Evolutionary conservation across 2,113 vertebrate species (phyloP), one percentile per base, ranked within the genome.

Genomic region (Petrocephalus microphthalmus): DNA sequence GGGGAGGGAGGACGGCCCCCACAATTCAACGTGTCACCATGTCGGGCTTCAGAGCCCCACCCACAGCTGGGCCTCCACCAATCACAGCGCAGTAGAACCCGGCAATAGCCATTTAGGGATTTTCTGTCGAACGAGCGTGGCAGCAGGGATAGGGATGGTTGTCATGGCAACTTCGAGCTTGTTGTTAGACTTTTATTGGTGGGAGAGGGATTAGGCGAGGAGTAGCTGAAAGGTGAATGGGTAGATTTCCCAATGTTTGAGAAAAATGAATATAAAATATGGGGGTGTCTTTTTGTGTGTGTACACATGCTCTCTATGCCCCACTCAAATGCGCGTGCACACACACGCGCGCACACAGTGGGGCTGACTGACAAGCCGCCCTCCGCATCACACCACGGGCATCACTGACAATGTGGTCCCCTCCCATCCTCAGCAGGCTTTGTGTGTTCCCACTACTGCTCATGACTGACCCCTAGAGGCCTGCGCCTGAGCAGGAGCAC

Each of bases 141-240:
- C 54, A 49, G 53, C 54, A 60, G 78, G 78, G 78, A 25, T 78
- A 67, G 53, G 19, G 51, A 25, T 19, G 74, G 91, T 91, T 84
- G 91, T 90, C 90, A 90, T 88, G 86, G 90, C 87, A 82, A 91
- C 88, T 53, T 53, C 2, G 52, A 37, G 89, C 87, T 87, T 57
- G 67, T 87, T 87, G 83, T 89, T 52, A 42, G 45, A 53, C 33
- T 88, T 71, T 37, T 15, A 74, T 33, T 47, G 29, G 88, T 33
- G 57, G 25, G 56, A 81, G 60, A 84, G 84, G 87, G 90, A 88
- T 90, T 88, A 90, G 89, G 87, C 81, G 54, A 84, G 89, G 86
- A 89, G 89, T 25, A 88, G 89, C 54, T 78, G 83, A 86, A 74
- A 52, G 51, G 84, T 84, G 33, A 67, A 67, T 83, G 87, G 52